Base-by-base conservation (phyloP, 1,140 invertebrate species). In the Physella acuta region DNA sequence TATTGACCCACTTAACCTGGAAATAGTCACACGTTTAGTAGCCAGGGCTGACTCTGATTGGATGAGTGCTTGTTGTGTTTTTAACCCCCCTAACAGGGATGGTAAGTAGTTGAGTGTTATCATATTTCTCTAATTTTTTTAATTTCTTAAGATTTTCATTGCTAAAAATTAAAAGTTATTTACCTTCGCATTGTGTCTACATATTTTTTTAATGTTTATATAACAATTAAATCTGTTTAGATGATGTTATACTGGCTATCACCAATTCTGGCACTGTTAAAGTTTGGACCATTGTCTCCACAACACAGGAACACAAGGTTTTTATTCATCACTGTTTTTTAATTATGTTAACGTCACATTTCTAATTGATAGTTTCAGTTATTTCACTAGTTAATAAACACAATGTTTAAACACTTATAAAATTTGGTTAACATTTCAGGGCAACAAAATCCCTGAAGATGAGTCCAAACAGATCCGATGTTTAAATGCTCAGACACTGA, bases 201-300 rank as follows among this genome's bases (percentile, higher is more conserved):
- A 51, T 51, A 14, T 62, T 34, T 60, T 11, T 39, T 63, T 63
- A 5, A 5, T 63, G 8, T 49, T 63, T 44, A 4, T 63, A 4
- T 20, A 55, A 30, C 33, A 14, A 30, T 33, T 11, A 17, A 53
- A 26, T 64, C 58, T 69, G 76, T 86, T 76, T 91, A 90, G 95
- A 98, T 87, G 97, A 99, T 86, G 95, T 99, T 8, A 92, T 99
- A 4, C 87, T 99, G 76, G 97, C 94, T 24, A 89, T 99, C 55
- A 97, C 96, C 14, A 95, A 96, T 44, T 95, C 95, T 17, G 97
- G 97, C 37, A 95, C 94, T 59, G 94, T 99, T 4, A 99, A 99
- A 87, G 93, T 99, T 0, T 99, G 97, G 97, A 97, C 95, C 0
- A 86, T 99, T 2, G 87, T 91, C 39, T 94, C n/a, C 24, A 44